A percentile compares a stretch with the other conserved stretches of the same genome.
phyloP scores from a whole-genome alignment of 1,140 invertebrate genomes.

The Elymnias hypermnestra region DNA sequence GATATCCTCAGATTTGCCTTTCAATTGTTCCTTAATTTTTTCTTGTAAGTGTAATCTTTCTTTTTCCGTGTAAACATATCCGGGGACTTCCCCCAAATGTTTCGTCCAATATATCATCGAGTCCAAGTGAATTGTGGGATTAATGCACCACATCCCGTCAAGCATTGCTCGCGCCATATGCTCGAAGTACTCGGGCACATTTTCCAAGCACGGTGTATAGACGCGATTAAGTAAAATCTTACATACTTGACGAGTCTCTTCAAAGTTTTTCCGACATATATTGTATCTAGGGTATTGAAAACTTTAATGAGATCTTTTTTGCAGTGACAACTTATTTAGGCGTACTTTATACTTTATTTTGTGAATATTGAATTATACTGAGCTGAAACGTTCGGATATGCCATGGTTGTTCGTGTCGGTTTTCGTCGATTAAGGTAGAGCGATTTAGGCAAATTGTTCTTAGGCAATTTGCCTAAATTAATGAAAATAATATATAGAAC shows the following conservation, averaged over 20 bases:
- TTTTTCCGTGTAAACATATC: conserved; percentile 50
- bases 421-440: too few species aligned
- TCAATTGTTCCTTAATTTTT: conserved; percentile 28
- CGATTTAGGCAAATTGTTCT: too few species aligned
- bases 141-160: conserved; percentile 63
- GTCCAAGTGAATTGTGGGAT: conserved; percentile 49
- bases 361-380: too few species aligned
- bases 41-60: conserved; percentile 39
- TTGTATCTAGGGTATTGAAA: conserved; percentile 73
- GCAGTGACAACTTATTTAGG: too few species aligned
- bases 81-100: conserved; percentile 50
- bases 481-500: too few species aligned
- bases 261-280: conserved; percentile 64
- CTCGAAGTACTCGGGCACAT: conserved; percentile 71
- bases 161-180: conserved; percentile 65
- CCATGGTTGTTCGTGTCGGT: too few species aligned
- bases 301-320: background rate
- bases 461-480: too few species aligned
- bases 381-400: too few species aligned
- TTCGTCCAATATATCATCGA: conserved; percentile 47
- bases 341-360: too few species aligned
- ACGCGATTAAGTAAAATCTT: conserved; percentile 52
- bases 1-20: conserved; percentile 38
- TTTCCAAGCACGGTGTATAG: conserved; percentile 54
- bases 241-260: conserved; percentile 66